Base-by-base conservation (phyloP, 2,797 vertebrate genomes). In the Pseudomugil gertrudae region DNA sequence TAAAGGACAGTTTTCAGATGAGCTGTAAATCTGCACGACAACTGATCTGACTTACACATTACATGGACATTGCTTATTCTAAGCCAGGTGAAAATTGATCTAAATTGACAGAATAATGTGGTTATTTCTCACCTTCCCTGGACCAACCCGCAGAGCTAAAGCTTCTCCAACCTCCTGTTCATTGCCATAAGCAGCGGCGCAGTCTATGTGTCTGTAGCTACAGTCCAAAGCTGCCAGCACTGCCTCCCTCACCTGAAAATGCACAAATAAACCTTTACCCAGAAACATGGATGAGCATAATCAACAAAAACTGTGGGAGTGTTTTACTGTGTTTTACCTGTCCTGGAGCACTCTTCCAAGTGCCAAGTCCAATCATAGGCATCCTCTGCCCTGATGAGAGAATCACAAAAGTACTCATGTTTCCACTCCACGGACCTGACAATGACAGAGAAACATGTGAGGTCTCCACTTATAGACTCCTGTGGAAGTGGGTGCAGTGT, bases 181-280 rank as follows among this genome's bases (percentile, higher is more conserved):
- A 36, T 94, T 95, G n/a, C 86, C 47, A 61, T 94, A 95, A 13
- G 82, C 92, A 8, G 90, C 90, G 30, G 94, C 93, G 24, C 94
- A 94, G 81, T 95, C 94, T 1, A 94, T 80, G 76, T 94, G 93
- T 69, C 87, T 91, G 88, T 94, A 95, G 2, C 93, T 93, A 24
- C 87, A 90, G 74, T 93, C 92, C 38, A 95, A 84, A 64, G 94
- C 93, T 11, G 81, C 74, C 69, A 93, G 66, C 66, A 94, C 91
- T 0, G 94, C 90, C 77, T 91, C 87, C 66, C 90, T 93, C 69
- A 93, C 92, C 93, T 94, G 80, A 66, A 53, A 38, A 64, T 63
- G 70, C 53, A 72, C 0, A 23, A 9, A 3, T 7, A 43, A 6
- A 45, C 11, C 47, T 26, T 21, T 14, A 35, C 53, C 19, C n/a